Conservation (phyloP, 2,113 vertebrate genomes). For the Macroglossus sobrinus region DNA sequence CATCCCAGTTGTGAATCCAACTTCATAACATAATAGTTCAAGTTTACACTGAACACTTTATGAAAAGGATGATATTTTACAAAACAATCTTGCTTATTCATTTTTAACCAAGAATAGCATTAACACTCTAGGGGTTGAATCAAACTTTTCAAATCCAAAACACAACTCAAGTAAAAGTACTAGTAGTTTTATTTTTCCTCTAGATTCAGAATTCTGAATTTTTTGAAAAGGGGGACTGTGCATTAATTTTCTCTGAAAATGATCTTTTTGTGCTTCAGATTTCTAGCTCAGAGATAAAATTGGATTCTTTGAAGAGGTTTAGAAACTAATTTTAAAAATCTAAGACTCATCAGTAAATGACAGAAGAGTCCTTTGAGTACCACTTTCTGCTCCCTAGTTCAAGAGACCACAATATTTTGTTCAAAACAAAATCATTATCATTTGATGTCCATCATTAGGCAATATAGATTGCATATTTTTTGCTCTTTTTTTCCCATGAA, state of each 20-base stretch:
- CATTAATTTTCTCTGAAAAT: slow-evolving; percentile 57
- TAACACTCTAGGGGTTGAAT: slow-evolving; percentile 12
- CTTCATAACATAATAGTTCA: not conserved
- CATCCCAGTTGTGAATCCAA: not conserved
- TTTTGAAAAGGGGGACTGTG: not conserved
- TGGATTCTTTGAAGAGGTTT: slow-evolving; percentile 48
- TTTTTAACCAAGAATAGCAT: slow-evolving; percentile 23
- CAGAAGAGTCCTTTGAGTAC: not conserved
- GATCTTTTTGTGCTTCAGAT: slow-evolving; percentile 30
- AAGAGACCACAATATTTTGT: not conserved
- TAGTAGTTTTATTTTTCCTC: not conserved
- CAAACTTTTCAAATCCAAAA: slow-evolving; percentile 22
- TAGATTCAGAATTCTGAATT: not conserved
- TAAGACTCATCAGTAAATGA: slow-evolving; percentile 6
- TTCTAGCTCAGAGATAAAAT: slow-evolving; percentile 56
- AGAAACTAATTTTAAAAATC: slow-evolving; percentile 55
- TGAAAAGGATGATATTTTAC: not conserved
- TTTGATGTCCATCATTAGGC: not conserved
- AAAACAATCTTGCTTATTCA: not conserved
- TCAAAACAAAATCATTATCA: not conserved
- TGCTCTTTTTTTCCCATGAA: not conserved
- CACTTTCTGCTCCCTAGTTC: not conserved
- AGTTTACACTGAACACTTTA: not conserved
- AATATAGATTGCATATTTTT: not conserved
- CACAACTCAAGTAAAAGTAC: not conserved